Conservation (phyloP, 2,797 vertebrate species). For the Hemitrygon akajei region DNA sequence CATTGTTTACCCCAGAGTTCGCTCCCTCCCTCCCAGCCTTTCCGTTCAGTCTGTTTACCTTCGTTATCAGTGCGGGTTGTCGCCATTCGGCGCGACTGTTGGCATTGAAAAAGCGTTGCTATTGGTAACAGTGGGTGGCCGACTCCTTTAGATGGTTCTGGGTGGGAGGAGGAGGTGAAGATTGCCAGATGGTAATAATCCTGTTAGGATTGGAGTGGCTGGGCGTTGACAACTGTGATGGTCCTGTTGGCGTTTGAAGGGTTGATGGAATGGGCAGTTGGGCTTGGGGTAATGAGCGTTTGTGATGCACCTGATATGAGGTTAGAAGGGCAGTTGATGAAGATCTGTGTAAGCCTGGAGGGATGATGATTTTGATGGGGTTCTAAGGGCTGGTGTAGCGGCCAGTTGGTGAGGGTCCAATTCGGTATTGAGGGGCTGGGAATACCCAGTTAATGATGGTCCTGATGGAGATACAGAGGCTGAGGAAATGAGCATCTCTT, state of each 20-base stretch:
- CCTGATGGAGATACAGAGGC: neutral
- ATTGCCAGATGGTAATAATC: too few species aligned
- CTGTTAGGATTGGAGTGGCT: too few species aligned
- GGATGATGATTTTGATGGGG: too few species aligned
- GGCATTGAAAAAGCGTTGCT: neutral
- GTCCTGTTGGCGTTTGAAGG: too few species aligned
- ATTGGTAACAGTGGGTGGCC: neutral
- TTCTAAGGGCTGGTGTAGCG: neutral
- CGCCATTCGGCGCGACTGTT: neutral
- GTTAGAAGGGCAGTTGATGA: neutral
- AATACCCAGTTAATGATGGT: neutral
- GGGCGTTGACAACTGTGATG: too few species aligned
- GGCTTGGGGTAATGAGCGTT: neutral
- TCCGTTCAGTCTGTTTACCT: neutral
- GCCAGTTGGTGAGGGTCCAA: neutral
- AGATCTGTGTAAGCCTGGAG: neutral
- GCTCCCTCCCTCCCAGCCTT: too few species aligned
- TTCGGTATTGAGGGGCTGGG: neutral
- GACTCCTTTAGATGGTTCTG: too few species aligned
- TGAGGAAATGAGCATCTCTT: neutral
- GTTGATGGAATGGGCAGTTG: neutral
- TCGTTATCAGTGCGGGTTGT: neutral
- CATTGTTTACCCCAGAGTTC: neutral
- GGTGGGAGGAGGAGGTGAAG: too few species aligned
- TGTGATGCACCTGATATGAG: neutral